Base-by-base conservation (phyloP, 2,888 invertebrate species). In the Gymnosoma rotundatum region DNA sequence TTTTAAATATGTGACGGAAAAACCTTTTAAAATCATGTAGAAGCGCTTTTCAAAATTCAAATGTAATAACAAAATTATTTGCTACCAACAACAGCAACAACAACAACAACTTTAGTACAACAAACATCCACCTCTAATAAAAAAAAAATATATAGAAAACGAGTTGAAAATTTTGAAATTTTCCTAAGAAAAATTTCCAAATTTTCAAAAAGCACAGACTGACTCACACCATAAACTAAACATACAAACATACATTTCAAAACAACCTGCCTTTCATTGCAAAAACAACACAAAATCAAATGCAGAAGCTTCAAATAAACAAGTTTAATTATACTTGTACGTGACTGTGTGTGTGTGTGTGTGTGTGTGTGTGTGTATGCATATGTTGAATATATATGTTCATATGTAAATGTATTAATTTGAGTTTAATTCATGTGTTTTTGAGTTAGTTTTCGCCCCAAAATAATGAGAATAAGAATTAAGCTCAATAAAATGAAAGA, bases 371-470 rank as follows among this genome's bases (percentile, higher is more conserved):
- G 21, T 42, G 38, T 63, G 45, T 61, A 25, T 64, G 38, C 66
- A 50, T 67, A 63, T 74, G 61, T 50, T 36, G 52, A 69, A 48
- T 50, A 21, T 56, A 18, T 56, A 70, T 48, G 3, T 76, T 58
- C 16, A 50, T 73, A 69, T 81, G 81, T 78, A 70, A 73, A 81
- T 74, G 74, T 81, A 70, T 82, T 74, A 82, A 74, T 74, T 60
- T 84, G 84, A 84, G 84, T 70, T 70, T 78, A 70, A 82, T 84
- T 81, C 84, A 84, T 50, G 73, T 74, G 81, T 74, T 84, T 82
- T 84, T 84, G 84, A 84, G 84, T 84, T 84, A 78, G 84, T 84
- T 84, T 84, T 84, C 84, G 82, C 81, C 84, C 84, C 84, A 84
- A 84, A 84, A 84, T 74, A 82, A 84, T 70, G 78, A 82, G 81